Base-by-base conservation (phyloP, 2,888 invertebrate genomes). In the Trichopria drosophilae region DNA sequence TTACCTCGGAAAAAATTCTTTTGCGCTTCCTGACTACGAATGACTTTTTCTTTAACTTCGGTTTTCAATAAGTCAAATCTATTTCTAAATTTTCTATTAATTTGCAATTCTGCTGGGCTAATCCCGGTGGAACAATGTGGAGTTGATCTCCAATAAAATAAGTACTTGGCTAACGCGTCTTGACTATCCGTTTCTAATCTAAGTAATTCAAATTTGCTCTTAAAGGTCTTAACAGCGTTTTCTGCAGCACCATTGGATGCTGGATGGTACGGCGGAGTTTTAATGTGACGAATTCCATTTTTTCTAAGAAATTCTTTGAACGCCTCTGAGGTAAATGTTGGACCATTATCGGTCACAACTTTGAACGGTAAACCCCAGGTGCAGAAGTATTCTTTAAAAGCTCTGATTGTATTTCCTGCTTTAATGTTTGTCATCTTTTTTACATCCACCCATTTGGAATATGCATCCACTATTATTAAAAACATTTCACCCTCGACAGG, bases 361-460 rank as follows among this genome's bases (percentile, higher is more conserved):
- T 43, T 6, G 29, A 53, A 44, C 1, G 53, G 55, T 32, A 24
- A 50, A 6, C 55, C 55, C 13, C 53, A 55, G 4, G 31, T 42
- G 1, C 18, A 12, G 20, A 55, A 55, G 22, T 39, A 44, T 5
- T 44, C 31, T 9, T 15, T 31, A 4, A 55, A 46, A 12, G 18
- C 16, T 13, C n/a, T n/a, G 13, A 52, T 45, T 3, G 46, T 50
- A n/a, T 29, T 10, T n/a, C n/a, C n/a, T n/a, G n/a, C n/a, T n/a
- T n/a, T n/a, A n/a, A n/a, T n/a, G n/a, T n/a, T n/a, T n/a, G n/a
- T n/a, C n/a, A n/a, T n/a, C n/a, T n/a, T n/a, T n/a, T n/a, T n/a
- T n/a, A n/a, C n/a, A 32, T 60, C 57, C 2, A 53, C 31, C 59
- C 56, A 58, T 26, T 57, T 60, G 3, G 49, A 55, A 23, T n/a